phyloP scores from a whole-genome alignment of 2,797 vertebrate species.

The Prunella strophiata region DNA sequence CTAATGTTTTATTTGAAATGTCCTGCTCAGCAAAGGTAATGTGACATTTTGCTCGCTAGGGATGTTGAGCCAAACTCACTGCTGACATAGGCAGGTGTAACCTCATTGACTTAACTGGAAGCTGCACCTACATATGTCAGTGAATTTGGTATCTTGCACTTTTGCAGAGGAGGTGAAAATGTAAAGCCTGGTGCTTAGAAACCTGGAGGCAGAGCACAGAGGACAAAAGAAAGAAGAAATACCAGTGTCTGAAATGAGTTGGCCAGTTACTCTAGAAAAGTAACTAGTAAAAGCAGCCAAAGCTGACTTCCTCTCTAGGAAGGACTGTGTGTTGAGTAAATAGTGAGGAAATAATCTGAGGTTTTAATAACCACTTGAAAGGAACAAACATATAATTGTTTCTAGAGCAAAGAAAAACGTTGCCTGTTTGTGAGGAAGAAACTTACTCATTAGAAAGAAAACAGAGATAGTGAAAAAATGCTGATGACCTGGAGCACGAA shows the following conservation, averaged over 20 bases:
- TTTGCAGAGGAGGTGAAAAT: constrained; percentile 43
- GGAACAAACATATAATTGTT: background rate
- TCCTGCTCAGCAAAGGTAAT: constrained; percentile 73
- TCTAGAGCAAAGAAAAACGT: background rate
- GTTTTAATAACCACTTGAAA: constrained; percentile 39
- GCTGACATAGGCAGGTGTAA: constrained; percentile 32
- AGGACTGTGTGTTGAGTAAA: constrained; percentile 4
- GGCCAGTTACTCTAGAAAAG: background rate
- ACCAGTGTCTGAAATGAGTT: background rate
- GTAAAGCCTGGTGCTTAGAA: constrained; percentile 40
- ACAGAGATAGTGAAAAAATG: background rate
- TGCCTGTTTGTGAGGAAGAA: background rate
- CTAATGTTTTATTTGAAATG: constrained; percentile 79
- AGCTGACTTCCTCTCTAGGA: background rate
- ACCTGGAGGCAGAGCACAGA: background rate
- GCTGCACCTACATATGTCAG: background rate
- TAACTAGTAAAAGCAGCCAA: background rate
- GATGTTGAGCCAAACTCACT: constrained; percentile 18
- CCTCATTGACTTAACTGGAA: constrained; percentile 22
- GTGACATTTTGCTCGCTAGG: constrained; percentile 74
- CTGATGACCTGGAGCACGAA: background rate
- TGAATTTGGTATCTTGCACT: constrained; percentile 37
- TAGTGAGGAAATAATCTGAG: constrained; percentile 35
- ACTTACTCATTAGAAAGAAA: background rate
- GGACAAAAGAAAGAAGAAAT: constrained; percentile 32